Conservation (phyloP, 2,888 invertebrate species). For the Prosapia bicincta region DNA sequence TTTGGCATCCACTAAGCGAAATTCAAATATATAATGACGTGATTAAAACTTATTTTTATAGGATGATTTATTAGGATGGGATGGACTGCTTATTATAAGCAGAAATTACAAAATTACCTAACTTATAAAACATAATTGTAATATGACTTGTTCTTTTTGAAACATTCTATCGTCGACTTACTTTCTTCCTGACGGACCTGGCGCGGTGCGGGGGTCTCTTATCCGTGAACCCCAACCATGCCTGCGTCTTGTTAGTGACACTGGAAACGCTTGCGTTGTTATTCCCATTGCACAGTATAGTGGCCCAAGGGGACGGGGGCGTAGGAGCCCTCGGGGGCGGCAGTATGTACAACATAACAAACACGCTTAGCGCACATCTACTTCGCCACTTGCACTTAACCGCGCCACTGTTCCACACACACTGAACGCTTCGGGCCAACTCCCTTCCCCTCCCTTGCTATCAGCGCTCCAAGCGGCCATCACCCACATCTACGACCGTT, state of each 20-base stretch:
- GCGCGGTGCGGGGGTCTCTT: constrained; percentile 19
- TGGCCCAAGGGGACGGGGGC: constrained; percentile 29
- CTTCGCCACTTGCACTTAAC: not conserved
- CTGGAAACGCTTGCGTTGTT: constrained; percentile 44
- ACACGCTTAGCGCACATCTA: constrained; percentile 3
- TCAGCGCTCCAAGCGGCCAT: not conserved
- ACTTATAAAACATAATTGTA: too few relatives aligned
- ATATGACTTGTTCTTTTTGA: too few relatives aligned
- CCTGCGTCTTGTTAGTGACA: not conserved
- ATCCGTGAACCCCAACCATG: constrained; percentile 18
- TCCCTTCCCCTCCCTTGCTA: not conserved
- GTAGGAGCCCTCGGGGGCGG: constrained; percentile 46
- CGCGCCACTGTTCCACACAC: not conserved
- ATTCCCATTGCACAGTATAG: constrained; percentile 40
- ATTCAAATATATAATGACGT: too few relatives aligned
- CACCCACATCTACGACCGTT: not conserved
- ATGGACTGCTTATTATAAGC: too few relatives aligned
- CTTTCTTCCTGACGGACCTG: constrained; percentile 5
- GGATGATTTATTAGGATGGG: too few relatives aligned
- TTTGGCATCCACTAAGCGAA: too few relatives aligned
- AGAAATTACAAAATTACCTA: too few relatives aligned
- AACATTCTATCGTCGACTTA: constrained; percentile 6
- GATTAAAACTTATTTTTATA: too few relatives aligned
- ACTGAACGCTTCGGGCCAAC: constrained; percentile 3
- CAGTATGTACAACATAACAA: constrained; percentile 50